phyloP scores from a whole-genome alignment of 2,888 invertebrate species.

The Ethmia dodecea region DNA sequence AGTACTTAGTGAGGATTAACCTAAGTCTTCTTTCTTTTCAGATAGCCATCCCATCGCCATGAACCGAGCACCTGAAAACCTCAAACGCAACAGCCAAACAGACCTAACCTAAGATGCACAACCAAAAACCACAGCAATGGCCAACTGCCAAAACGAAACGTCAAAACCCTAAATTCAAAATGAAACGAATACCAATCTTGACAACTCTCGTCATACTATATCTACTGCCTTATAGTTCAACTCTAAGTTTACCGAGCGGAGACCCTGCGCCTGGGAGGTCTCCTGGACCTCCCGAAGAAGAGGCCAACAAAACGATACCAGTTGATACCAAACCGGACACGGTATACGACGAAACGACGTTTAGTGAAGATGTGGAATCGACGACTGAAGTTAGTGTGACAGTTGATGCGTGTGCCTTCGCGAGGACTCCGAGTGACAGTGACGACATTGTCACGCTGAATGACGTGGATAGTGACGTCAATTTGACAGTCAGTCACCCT shows the following conservation, averaged over 20 bases:
- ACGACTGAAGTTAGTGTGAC: slow-evolving; percentile 38
- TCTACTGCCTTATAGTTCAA: slow-evolving; percentile 59
- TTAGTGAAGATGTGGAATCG: slow-evolving; percentile 30
- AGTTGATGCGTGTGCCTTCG: slow-evolving; percentile 59
- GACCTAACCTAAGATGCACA: slow-evolving; percentile 6
- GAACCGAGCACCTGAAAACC: not conserved
- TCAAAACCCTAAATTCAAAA: slow-evolving; percentile 38
- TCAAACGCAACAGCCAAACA: not conserved
- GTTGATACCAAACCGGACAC: slow-evolving; percentile 22
- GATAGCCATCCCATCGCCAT: too few relatives aligned
- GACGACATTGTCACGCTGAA: slow-evolving; percentile 56
- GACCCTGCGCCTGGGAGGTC: slow-evolving; percentile 83
- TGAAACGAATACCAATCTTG: slow-evolving; percentile 36
- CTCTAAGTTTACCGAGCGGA: slow-evolving; percentile 67
- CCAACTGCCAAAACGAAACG: slow-evolving; percentile 26
- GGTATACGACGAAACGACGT: slow-evolving; percentile 44
- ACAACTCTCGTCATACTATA: slow-evolving; percentile 46
- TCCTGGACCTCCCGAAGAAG: slow-evolving; percentile 76
- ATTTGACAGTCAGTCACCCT: slow-evolving; percentile 68
- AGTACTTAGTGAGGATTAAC: too few relatives aligned
- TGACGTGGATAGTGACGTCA: slow-evolving; percentile 61
- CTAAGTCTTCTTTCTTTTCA: not conserved
- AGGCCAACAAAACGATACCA: slow-evolving; percentile 20
- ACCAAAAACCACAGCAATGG: slow-evolving; percentile 14
- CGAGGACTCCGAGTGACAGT: slow-evolving; percentile 61